phyloP scores from a whole-genome alignment of 2,797 vertebrate species.

The Agapornis canus region DNA sequence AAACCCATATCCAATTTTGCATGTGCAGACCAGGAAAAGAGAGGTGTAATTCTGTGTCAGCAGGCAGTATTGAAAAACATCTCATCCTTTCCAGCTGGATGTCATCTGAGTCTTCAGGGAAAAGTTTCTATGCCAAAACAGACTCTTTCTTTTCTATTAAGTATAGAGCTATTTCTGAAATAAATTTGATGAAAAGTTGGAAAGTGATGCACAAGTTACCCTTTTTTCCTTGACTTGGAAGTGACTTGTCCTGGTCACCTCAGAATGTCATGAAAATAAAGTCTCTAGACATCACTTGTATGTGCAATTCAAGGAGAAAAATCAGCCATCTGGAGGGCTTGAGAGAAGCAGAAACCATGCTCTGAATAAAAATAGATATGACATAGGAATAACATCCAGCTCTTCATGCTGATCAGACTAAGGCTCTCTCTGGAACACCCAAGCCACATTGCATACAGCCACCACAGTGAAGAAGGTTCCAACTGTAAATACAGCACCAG shows the following conservation, averaged over 20 bases:
- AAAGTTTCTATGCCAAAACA: not conserved
- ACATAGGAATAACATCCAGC: not conserved
- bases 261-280: not conserved
- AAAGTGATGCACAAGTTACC: not conserved
- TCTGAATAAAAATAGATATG: not conserved
- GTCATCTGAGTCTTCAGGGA: not conserved
- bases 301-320: not conserved
- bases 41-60: not conserved
- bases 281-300: not conserved
- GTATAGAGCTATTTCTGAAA: not conserved
- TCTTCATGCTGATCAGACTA: not conserved
- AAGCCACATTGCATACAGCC: not conserved
- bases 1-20: not conserved
- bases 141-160: not conserved
- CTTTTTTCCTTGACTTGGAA: not conserved
- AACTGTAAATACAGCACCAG: not conserved
- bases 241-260: not conserved
- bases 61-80: not conserved
- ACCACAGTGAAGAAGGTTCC: not conserved
- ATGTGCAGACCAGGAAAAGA: not conserved
- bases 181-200: not conserved
- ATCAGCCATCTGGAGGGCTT: not conserved
- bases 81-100: not conserved
- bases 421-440: not conserved
- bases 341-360: not conserved